Evolutionary conservation across 1,140 invertebrate species (phyloP).

Genomic region (Chrysomallon squamiferum): DNA sequence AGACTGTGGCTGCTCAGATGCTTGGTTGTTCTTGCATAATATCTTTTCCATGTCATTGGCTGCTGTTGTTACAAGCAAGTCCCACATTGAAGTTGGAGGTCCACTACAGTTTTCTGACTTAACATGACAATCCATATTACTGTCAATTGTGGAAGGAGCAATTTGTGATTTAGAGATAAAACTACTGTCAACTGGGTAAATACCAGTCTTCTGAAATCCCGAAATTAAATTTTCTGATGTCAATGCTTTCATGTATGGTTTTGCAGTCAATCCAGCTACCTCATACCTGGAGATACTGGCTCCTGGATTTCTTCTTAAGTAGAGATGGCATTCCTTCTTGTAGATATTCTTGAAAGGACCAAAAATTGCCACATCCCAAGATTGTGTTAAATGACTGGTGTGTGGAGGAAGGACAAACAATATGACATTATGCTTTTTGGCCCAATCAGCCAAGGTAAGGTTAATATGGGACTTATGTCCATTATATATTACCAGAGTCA

Average conservation of each 20-base stretch:
- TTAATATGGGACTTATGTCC: conserved; percentile 52
- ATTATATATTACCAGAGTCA: conserved; percentile 60
- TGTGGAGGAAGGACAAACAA: conserved; percentile 36
- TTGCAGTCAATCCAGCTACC: conserved; percentile 8
- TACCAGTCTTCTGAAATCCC: conserved; percentile 19
- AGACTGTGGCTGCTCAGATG: neutral
- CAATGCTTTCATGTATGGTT: conserved; percentile 18
- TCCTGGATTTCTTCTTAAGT: conserved; percentile 7
- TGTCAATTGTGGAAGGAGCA: conserved; percentile 10
- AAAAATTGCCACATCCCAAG: conserved; percentile 33
- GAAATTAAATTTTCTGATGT: conserved; percentile 12
- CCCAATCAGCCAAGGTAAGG: conserved; percentile 21
- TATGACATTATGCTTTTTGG: conserved; percentile 25
- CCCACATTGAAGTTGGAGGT: neutral
- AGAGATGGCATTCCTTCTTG: conserved; percentile 14
- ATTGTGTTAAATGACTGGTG: conserved; percentile 29
- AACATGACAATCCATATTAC: neutral
- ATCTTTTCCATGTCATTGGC: neutral
- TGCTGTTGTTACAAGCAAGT: neutral
- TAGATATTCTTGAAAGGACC: conserved; percentile 22
- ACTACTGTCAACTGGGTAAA: conserved; percentile 14
- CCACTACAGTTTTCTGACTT: neutral
- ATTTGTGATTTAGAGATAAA: neutral
- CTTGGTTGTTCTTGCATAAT: neutral
- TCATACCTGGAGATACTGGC: conserved; percentile 14